phyloP scores from a whole-genome alignment of 2,797 vertebrate species.

The Scarus forsteni region DNA sequence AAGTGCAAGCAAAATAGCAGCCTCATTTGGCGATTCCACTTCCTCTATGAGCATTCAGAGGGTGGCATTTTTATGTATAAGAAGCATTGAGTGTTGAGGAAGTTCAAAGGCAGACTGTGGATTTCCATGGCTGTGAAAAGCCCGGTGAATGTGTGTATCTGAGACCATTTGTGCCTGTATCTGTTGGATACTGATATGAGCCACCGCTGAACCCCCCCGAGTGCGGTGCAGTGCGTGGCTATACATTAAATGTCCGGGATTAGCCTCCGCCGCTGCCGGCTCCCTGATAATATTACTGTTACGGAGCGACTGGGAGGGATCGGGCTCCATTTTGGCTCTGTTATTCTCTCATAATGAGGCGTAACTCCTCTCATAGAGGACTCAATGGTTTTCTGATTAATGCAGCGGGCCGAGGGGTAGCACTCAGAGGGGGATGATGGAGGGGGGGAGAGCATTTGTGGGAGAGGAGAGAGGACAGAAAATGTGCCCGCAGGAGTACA shows the following conservation, averaged over 20 bases:
- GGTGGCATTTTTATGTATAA: conserved; percentile 14
- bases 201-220: conserved; percentile 52
- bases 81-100: conserved; percentile 13
- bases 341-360: conserved; percentile 74
- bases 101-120: conserved; percentile 53
- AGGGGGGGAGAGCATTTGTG: background rate
- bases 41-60: conserved; percentile 13
- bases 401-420: conserved; percentile 38
- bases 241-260: conserved; percentile 78
- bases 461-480: conserved; percentile 10
- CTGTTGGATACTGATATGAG: conserved; percentile 67
- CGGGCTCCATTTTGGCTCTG: conserved; percentile 62
- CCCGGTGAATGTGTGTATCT: conserved; percentile 11
- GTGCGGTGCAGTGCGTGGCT: conserved; percentile 62
- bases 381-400: conserved; percentile 56
- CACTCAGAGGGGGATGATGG: conserved; percentile 19
- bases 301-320: conserved; percentile 61
- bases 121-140: conserved; percentile 46
- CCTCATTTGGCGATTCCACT: conserved; percentile 2
- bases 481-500: conserved; percentile 10
- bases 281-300: conserved; percentile 68
- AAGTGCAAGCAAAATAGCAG: background rate
- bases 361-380: conserved; percentile 65
- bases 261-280: conserved; percentile 66
- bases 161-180: conserved; percentile 22